Base-by-base conservation (phyloP, 2,797 vertebrate genomes). In the Otolemur crassicaudatus region DNA sequence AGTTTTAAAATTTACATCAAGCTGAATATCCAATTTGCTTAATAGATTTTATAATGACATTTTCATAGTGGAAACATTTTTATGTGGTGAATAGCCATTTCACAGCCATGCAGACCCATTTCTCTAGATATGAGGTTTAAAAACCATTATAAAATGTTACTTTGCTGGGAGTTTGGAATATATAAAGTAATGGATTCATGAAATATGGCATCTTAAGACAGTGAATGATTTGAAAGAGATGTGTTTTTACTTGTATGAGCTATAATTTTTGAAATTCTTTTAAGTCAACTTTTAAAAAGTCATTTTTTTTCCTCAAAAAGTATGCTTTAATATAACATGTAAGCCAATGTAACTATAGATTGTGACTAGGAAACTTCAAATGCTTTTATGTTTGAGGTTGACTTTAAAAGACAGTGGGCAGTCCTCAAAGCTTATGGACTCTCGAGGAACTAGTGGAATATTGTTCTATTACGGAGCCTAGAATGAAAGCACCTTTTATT, bases 321-420 rank as follows among this genome's bases (percentile, higher is more conserved):
- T 93, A 6, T 95, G 94, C 97, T 98, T 98, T 98, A 98, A 70
- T 95, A 92, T 98, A 96, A 97, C 2, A 92, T 97, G 93, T 94
- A 93, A 90, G 90, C 97, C 94, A 98, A 40, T 98, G 93, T 98
- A 96, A 91, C 84, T 94, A 94, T 84, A 89, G 81, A 60, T 95
- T 96, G 97, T 94, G 53, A 63, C 96, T 86, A 43, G n/a, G 90
- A 82, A 88, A 72, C 53, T 95, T 97, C 80, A 93, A 90, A 65
- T 93, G 56, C 95, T 95, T 97, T 97, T 92, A 73, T 96, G 92
- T 90, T 96, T 76, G 79, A 96, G 87, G 88, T 94, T 95, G 82
- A 91, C 96, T 92, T 86, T 94, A 77, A 97, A 96, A 95, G 94
- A n/a, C 91, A 96, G 3, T 65, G 89, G 98, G 80, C 89, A 76